A percentile compares a stretch with the other conserved stretches of the same genome.
Evolutionary conservation across 2,888 invertebrate species (phyloP).

Genomic region (Chironomus riparius): DNA sequence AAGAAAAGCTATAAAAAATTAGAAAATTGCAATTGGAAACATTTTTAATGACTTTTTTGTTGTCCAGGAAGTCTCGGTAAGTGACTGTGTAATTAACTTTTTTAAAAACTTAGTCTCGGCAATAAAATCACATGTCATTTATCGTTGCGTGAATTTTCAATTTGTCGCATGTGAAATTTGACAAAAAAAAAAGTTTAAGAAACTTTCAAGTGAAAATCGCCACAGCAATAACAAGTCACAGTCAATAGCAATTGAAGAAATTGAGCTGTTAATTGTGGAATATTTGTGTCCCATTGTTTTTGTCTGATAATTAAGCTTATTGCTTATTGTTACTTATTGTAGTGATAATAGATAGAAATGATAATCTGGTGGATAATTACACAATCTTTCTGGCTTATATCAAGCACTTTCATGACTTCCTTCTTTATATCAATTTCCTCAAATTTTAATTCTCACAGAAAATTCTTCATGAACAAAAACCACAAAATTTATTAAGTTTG

Average conservation of each 20-base stretch:
- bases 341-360: background rate
- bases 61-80: background rate
- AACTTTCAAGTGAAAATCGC: background rate
- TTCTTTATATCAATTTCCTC: background rate
- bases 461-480: background rate
- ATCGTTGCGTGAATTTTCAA: background rate
- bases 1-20: too few relatives aligned
- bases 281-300: too few relatives aligned
- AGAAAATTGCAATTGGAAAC: too few relatives aligned
- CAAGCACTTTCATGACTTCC: conserved; percentile 13
- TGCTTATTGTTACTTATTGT: background rate
- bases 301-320: background rate
- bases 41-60: too few relatives aligned
- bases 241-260: background rate
- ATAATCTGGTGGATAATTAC: background rate
- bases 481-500: background rate
- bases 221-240: background rate
- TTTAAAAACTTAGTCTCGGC: background rate
- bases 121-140: background rate
- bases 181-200: background rate
- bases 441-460: background rate
- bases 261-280: background rate
- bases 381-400: conserved; percentile 24
- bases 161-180: background rate
- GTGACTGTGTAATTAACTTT: background rate